A percentile compares a stretch with the other conserved stretches of the same genome.
phyloP scores from a whole-genome alignment of 1,140 invertebrate genomes.

The Himalopsyche phryganea region DNA sequence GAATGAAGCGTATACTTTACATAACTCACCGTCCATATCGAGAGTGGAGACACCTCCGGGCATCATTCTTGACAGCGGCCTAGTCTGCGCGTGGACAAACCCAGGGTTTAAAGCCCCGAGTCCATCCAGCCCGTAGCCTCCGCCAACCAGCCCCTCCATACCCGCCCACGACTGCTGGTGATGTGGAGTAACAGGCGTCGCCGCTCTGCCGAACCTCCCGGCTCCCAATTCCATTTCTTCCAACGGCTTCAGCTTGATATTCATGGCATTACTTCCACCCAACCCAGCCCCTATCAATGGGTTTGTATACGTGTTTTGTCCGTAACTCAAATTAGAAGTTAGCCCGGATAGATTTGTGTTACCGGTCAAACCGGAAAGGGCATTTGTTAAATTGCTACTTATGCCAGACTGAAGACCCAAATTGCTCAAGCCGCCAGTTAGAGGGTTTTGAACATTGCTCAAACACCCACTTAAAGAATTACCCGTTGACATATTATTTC shows the following conservation, averaged over 20 bases:
- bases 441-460: slow-evolving; percentile 46
- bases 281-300: slow-evolving; percentile 50
- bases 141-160: slow-evolving; percentile 57
- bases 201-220: slow-evolving; percentile 57
- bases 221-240: slow-evolving; percentile 65
- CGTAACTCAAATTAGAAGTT: slow-evolving; percentile 49
- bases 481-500: slow-evolving; percentile 33
- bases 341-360: slow-evolving; percentile 49
- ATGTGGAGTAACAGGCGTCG: slow-evolving; percentile 61
- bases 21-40: slow-evolving; percentile 54
- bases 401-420: slow-evolving; percentile 46
- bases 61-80: slow-evolving; percentile 53
- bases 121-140: slow-evolving; percentile 59
- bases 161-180: slow-evolving; percentile 53
- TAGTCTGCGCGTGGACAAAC: slow-evolving; percentile 54
- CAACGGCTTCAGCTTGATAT: slow-evolving; percentile 63
- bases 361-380: slow-evolving; percentile 42
- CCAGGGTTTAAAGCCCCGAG: slow-evolving; percentile 51
- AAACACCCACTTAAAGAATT: slow-evolving; percentile 44
- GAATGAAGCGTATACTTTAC: too few species aligned
- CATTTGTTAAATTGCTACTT: slow-evolving; percentile 41
- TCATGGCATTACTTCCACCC: slow-evolving; percentile 53
- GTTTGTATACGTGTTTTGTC: slow-evolving; percentile 59
- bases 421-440: slow-evolving; percentile 44
- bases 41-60: slow-evolving; percentile 47